Base-by-base conservation (phyloP, 2,888 invertebrate species). In the Leucania comma region DNA sequence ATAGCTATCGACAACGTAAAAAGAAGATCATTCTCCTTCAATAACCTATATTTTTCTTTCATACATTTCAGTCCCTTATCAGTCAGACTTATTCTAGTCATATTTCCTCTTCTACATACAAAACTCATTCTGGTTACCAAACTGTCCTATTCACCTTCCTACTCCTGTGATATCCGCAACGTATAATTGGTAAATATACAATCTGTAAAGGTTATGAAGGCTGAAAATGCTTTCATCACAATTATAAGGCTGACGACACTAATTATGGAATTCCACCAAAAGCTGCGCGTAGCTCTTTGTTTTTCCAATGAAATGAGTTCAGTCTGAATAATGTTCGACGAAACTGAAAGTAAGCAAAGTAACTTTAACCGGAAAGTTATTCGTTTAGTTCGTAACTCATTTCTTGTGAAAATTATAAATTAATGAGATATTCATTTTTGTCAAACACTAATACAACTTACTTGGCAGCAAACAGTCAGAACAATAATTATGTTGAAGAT, bases 331-430 rank as follows among this genome's bases (percentile, higher is more conserved):
- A 29, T 32, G 20, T 22, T 46, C 9, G 35, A 69, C 22, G 1
- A 72, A 71, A 56, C 54, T 71, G 46, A 20, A 68, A 71, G 29
- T 42, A 29, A 38, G 6, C 22, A 22, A 29, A 67, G 24, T 17
- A n/a, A n/a, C 20, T 56, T 71, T 72, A 6, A 26, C 4, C 26
- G 29, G 0, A 56, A 72, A 70, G 24, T 71, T 35, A 26, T n/a
- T 38, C 12, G 9, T 5, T 46, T 26, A 26, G 14, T 24, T 53
- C n/a, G 42, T 17, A 24, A 46, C n/a, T 38, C 3, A 17, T 32
- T 53, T 67, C 38, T 54, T 26, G 10, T 20, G 24, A 22, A 29
- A 48, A 56, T 35, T 56, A 26, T 26, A 1, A 71, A 26, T 26
- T 12, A 42, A 22, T 42, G 17, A 42, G 38, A 32, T 8, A 53